Evolutionary conservation across 2,888 invertebrate genomes (phyloP).

Genomic region (Petrophora chlorosata): DNA sequence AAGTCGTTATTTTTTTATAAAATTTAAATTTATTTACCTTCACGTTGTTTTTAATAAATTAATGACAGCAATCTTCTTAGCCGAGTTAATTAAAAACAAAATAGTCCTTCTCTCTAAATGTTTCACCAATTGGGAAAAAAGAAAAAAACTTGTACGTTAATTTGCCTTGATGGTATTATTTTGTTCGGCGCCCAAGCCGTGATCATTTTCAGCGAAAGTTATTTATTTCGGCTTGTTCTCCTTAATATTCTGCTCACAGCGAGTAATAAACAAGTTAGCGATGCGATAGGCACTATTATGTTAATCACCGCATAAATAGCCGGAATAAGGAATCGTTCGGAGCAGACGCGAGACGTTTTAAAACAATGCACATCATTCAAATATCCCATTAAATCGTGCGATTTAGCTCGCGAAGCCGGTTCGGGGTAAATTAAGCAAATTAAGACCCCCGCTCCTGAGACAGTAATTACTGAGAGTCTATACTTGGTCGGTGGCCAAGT

Average conservation of each 20-base stretch:
- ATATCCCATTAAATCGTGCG: conserved; percentile 76
- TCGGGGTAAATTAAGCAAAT: conserved; percentile 80
- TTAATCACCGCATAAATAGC: conserved; percentile 36
- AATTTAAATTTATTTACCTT: too few species aligned
- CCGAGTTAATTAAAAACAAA: too few species aligned
- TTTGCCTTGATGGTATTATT: conserved; percentile 17
- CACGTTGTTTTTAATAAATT: too few species aligned
- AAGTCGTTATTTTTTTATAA: too few species aligned
- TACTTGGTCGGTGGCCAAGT: conserved; percentile 74
- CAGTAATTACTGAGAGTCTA: conserved; percentile 75
- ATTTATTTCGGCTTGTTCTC: conserved; percentile 27
- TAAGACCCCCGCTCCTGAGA: conserved; percentile 75
- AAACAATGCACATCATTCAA: conserved; percentile 78
- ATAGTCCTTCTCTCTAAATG: not conserved
- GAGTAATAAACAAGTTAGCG: conserved; percentile 30
- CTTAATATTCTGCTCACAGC: conserved; percentile 28
- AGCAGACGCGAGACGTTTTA: conserved; percentile 66
- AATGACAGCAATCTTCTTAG: too few species aligned
- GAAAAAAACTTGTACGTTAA: conserved; percentile 13
- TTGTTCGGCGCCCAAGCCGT: conserved; percentile 9
- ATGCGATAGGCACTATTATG: conserved; percentile 34
- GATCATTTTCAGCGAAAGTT: conserved; percentile 15
- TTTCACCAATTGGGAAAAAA: not conserved
- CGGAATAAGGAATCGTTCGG: conserved; percentile 53
- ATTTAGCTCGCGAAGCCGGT: conserved; percentile 69